These are phyloP conservation scores for Athene noctua DNA, from an alignment of 2,113 vertebrate species.

Conservation along the genomic window DNA sequence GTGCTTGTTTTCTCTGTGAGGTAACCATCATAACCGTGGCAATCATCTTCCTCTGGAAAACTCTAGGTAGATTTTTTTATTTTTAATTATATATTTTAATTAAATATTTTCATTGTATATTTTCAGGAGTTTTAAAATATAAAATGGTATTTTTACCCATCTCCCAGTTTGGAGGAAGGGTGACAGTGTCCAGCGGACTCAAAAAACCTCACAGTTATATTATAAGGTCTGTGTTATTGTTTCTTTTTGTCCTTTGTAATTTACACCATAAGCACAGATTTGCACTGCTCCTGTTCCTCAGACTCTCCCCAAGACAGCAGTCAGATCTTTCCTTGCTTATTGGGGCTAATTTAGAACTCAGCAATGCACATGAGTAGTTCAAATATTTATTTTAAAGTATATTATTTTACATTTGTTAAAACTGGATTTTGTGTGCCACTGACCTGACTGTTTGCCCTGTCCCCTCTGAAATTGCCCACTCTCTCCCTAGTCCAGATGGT, in stretches of 20 bases:
- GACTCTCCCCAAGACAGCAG: background rate
- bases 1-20: background rate
- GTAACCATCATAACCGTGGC: background rate
- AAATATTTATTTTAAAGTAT: background rate
- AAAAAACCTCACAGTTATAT: background rate
- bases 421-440: background rate
- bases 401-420: background rate
- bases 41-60: background rate
- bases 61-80: background rate
- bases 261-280: background rate
- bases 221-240: background rate
- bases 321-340: background rate
- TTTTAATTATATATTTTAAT: background rate
- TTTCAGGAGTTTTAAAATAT: background rate
- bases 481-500: background rate
- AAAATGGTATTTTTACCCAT: background rate
- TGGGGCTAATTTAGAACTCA: background rate
- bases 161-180: background rate
- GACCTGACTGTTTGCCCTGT: background rate
- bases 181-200: background rate
- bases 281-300: background rate
- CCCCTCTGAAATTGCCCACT: background rate
- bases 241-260: background rate
- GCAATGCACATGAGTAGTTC: accelerated
- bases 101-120: background rate